phyloP scores from a whole-genome alignment of 2,888 invertebrate genomes.

The Tolmerus cingulatus region DNA sequence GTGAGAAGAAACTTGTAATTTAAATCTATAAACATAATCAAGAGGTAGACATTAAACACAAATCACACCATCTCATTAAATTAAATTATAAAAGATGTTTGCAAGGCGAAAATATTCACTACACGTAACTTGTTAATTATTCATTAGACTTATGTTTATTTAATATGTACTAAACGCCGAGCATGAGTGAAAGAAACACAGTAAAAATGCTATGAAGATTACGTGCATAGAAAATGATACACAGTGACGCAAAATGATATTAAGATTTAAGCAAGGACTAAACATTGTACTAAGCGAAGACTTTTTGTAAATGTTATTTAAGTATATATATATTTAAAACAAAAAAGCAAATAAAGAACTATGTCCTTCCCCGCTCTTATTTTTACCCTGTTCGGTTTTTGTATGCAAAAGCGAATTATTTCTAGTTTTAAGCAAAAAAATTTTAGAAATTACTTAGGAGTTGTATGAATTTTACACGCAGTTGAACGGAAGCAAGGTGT shows the following conservation, averaged over 20 bases:
- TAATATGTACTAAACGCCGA: background rate
- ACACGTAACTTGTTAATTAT: background rate
- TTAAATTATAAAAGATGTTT: background rate
- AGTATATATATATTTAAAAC: background rate
- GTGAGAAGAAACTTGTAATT: background rate
- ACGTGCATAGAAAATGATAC: background rate
- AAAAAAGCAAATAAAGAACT: no score
- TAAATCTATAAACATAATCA: background rate
- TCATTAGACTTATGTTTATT: background rate
- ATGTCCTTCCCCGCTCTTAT: background rate
- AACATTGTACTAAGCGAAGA: background rate
- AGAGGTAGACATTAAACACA: background rate
- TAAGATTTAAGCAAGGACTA: background rate
- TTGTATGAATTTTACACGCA: slow-evolving; percentile 30
- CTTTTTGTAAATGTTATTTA: slow-evolving; percentile 5
- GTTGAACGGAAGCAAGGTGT: slow-evolving; percentile 11
- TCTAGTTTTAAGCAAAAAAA: slow-evolving; percentile 2
- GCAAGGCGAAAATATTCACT: background rate
- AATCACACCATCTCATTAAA: background rate
- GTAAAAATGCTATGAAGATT: background rate
- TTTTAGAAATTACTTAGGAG: background rate
- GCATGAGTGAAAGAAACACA: background rate
- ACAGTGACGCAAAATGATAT: background rate
- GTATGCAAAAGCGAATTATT: slow-evolving; percentile 10
- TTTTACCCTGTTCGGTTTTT: slow-evolving; percentile 4